Conservation (phyloP, 2,888 invertebrate species). For the Oeneis ivallda region DNA sequence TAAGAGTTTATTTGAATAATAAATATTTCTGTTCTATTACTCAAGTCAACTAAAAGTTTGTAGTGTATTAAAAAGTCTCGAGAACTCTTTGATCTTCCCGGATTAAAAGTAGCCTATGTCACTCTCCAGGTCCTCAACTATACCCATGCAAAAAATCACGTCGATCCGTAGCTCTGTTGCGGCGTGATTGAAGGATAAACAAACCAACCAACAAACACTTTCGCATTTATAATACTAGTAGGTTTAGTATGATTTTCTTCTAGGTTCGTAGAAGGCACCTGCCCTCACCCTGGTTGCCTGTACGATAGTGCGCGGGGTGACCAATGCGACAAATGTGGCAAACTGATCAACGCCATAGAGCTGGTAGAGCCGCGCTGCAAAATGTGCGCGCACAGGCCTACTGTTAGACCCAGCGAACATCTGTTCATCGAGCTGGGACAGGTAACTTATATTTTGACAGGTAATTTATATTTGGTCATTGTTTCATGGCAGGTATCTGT, state of each 20-base stretch:
- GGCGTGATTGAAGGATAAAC: too few relatives aligned
- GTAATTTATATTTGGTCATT: background rate
- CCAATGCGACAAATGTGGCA: conserved; percentile 99
- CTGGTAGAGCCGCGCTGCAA: conserved; percentile 93
- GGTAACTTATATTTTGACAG: conserved; percentile 52
- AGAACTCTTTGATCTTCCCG: too few relatives aligned
- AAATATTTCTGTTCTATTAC: too few relatives aligned
- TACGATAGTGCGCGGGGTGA: conserved; percentile 98
- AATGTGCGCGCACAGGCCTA: conserved; percentile 86
- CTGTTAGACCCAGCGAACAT: conserved; percentile 90
- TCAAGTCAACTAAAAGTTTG: too few relatives aligned
- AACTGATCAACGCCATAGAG: conserved; percentile 96
- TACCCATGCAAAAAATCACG: too few relatives aligned
- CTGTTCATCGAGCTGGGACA: conserved; percentile 96
- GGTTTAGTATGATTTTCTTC: background rate
- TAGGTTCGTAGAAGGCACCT: conserved; percentile 97
- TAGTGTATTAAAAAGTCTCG: too few relatives aligned
- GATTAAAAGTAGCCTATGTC: too few relatives aligned
- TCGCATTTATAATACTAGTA: too few relatives aligned
- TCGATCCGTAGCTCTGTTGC: too few relatives aligned
- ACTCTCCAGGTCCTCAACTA: too few relatives aligned
- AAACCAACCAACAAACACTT: too few relatives aligned
- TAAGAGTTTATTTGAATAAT: too few relatives aligned
- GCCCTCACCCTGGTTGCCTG: conserved; percentile 92
- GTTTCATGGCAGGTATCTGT: background rate